Evolutionary conservation across 53 echinoderm and acorn worm genomes (phyloP).

Genomic region (Luidia sarsii): DNA sequence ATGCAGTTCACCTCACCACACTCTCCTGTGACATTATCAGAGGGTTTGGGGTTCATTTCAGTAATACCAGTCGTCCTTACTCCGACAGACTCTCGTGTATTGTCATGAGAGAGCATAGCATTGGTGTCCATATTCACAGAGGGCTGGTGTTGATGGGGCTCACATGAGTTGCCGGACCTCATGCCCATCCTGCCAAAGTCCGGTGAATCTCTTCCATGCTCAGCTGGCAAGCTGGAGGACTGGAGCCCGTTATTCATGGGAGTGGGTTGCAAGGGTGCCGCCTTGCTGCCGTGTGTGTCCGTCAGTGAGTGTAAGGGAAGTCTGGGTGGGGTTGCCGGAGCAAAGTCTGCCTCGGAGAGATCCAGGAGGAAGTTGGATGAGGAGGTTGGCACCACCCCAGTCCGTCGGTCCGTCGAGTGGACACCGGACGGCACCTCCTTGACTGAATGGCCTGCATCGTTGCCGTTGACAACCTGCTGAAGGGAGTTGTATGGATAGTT

Average conservation of each 20-base stretch:
- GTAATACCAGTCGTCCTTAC: too few relatives aligned
- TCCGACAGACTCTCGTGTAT: too few relatives aligned
- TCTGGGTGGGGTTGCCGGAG: constrained; percentile 70
- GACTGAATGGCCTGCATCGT: neutral
- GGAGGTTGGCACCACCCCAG: neutral
- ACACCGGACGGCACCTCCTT: neutral
- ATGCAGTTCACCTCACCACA: too few relatives aligned
- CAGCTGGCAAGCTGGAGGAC: neutral
- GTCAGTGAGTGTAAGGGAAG: constrained; percentile 32
- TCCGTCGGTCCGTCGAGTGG: neutral
- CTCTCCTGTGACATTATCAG: too few relatives aligned
- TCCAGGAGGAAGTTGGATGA: constrained; percentile 74
- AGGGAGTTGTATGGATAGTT: neutral
- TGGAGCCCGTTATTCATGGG: too few relatives aligned
- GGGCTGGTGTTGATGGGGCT: too few relatives aligned
- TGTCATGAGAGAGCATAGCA: too few relatives aligned
- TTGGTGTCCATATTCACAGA: too few relatives aligned
- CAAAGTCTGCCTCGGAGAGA: constrained; percentile 96
- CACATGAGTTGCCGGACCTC: too few relatives aligned
- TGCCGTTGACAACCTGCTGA: constrained; percentile 25
- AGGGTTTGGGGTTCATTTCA: too few relatives aligned
- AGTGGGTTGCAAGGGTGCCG: neutral
- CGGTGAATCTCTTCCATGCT: neutral
- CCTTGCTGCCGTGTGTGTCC: neutral
- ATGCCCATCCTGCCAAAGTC: too few relatives aligned